phyloP scores from a whole-genome alignment of 2,113 vertebrate genomes.

The Dendropsophus ebraccatus region DNA sequence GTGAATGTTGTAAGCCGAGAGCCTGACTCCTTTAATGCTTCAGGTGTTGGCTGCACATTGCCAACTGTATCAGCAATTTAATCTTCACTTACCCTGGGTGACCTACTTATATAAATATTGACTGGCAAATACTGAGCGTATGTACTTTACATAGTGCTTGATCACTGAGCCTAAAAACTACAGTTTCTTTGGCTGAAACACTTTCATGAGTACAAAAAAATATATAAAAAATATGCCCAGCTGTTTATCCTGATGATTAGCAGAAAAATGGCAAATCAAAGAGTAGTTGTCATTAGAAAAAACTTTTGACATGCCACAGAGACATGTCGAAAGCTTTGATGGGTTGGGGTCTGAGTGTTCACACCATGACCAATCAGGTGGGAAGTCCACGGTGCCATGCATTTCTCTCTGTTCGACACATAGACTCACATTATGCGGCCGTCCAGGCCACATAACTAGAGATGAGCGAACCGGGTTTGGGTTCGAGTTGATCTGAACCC shows the following conservation, averaged over 20 bases:
- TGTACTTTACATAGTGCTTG: conserved; percentile 16
- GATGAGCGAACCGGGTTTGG: too few species aligned
- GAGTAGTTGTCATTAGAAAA: too few species aligned
- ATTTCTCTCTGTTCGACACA: too few species aligned
- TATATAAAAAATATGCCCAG: background rate
- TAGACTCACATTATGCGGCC: too few species aligned
- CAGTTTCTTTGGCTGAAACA: background rate
- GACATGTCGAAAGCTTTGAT: too few species aligned
- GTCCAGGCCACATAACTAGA: too few species aligned
- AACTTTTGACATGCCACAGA: too few species aligned
- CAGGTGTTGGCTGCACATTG: conserved; percentile 22
- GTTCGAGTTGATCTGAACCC: too few species aligned
- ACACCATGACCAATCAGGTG: too few species aligned
- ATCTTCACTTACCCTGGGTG: conserved; percentile 42
- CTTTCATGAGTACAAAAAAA: background rate
- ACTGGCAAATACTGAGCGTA: background rate
- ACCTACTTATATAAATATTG: conserved; percentile 45
- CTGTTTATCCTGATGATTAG: background rate
- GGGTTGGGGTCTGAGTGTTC: too few species aligned
- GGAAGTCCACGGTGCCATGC: too few species aligned
- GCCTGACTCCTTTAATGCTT: conserved; percentile 32
- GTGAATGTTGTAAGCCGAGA: conserved; percentile 29
- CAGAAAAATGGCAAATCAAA: too few species aligned
- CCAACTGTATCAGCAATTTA: conserved; percentile 9
- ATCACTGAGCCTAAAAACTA: background rate